phyloP scores from a whole-genome alignment of 2,797 vertebrate genomes.

The Karalla daura region DNA sequence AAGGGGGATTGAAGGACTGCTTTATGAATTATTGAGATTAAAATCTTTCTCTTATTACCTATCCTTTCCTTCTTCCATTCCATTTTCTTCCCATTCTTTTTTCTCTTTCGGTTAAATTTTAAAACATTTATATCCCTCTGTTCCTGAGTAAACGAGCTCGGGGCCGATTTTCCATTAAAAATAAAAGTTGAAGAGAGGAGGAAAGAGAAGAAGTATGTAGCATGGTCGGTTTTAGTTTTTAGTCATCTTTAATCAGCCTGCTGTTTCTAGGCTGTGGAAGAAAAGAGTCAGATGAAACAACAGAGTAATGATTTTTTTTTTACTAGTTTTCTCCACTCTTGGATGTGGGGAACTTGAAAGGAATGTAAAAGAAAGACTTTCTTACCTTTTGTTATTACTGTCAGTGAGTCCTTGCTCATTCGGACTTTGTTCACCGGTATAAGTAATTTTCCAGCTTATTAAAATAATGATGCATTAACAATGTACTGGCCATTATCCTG shows the following conservation, averaged over 20 bases:
- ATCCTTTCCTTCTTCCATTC: slow-evolving; percentile 84
- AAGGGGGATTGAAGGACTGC: slow-evolving; percentile 83
- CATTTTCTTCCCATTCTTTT: slow-evolving; percentile 74
- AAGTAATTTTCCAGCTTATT: slow-evolving; percentile 84
- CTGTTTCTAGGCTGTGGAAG: slow-evolving; percentile 78
- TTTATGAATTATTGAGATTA: slow-evolving; percentile 91
- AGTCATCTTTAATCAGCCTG: slow-evolving; percentile 85
- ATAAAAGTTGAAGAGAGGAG: slow-evolving; percentile 84
- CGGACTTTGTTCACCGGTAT: slow-evolving; percentile 78
- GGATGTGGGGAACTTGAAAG: slow-evolving; percentile 82
- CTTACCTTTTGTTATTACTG: slow-evolving; percentile 82
- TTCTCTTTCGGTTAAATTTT: slow-evolving; percentile 81
- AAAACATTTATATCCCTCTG: slow-evolving; percentile 89
- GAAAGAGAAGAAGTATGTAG: slow-evolving; percentile 62
- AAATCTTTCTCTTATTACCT: slow-evolving; percentile 88
- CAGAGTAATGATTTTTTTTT: slow-evolving; percentile 76
- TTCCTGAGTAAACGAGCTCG: slow-evolving; percentile 85
- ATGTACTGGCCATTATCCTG: slow-evolving; percentile 79
- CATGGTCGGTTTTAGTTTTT: slow-evolving; percentile 78
- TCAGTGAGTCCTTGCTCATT: slow-evolving; percentile 72
- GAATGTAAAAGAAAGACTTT: slow-evolving; percentile 79
- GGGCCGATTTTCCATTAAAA: slow-evolving; percentile 89
- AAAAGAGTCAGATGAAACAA: slow-evolving; percentile 84
- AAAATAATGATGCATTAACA: slow-evolving; percentile 82
- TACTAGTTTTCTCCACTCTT: slow-evolving; percentile 77